These are phyloP conservation scores for Teinopalpus imperialis DNA, from an alignment of 2,888 invertebrate species.

Conservation along the genomic window DNA sequence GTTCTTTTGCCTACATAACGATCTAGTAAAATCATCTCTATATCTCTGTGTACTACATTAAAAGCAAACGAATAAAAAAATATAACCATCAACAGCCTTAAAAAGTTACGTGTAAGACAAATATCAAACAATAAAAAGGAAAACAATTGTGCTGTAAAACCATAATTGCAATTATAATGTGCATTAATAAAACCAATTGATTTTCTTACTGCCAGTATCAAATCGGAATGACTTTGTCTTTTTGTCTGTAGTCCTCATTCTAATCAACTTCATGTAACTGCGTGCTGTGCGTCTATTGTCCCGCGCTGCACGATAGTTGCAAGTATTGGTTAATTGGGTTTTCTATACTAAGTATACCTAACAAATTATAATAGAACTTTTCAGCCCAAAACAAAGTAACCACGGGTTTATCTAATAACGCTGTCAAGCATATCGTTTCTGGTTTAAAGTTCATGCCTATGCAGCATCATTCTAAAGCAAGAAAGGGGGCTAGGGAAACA, in stretches of 20 bases:
- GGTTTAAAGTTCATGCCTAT: too few relatives aligned
- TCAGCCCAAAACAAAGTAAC: not conserved
- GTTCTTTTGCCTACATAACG: too few relatives aligned
- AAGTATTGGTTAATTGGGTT: slow-evolving; percentile 38
- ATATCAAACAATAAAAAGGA: slow-evolving; percentile 1
- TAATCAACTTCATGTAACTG: slow-evolving; percentile 84
- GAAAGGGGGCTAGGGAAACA: too few relatives aligned
- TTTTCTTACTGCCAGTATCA: slow-evolving; percentile 83
- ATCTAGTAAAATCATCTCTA: too few relatives aligned
- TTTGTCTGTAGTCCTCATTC: slow-evolving; percentile 83
- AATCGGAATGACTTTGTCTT: slow-evolving; percentile 81
- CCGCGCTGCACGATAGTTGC: slow-evolving; percentile 63
- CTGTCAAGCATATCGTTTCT: too few relatives aligned
- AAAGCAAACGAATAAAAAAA: slow-evolving; percentile 7
- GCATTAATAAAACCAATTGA: slow-evolving; percentile 31
- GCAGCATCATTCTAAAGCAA: too few relatives aligned
- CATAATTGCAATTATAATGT: slow-evolving; percentile 23
- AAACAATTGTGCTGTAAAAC: slow-evolving; percentile 14
- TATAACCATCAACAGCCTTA: slow-evolving; percentile 8
- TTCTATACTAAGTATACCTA: slow-evolving; percentile 4
- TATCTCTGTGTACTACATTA: slow-evolving; percentile 4
- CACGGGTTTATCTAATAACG: too few relatives aligned
- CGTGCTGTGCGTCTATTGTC: slow-evolving; percentile 74
- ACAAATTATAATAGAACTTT: slow-evolving; percentile 1
- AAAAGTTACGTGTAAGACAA: not conserved